Evolutionary conservation across 2,888 invertebrate species (phyloP).

Genomic region (Plemyria rubiginata): DNA sequence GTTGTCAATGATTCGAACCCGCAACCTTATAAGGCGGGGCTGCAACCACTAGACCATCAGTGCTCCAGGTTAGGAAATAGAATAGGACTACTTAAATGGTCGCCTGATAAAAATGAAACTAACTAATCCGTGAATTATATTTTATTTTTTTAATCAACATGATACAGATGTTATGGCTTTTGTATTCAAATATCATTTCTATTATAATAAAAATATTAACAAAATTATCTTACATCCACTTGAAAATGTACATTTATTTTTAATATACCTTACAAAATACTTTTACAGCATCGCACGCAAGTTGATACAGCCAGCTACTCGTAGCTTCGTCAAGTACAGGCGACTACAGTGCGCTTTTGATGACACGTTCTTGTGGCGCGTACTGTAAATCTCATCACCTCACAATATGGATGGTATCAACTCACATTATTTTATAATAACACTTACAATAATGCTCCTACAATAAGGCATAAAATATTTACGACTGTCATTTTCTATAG

Average conservation of each 20-base stretch:
- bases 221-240: slow-evolving; percentile 84
- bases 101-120: slow-evolving; percentile 26
- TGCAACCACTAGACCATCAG: too few relatives aligned
- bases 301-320: slow-evolving; percentile 49
- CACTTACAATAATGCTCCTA: slow-evolving; percentile 69
- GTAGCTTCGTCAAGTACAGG: slow-evolving; percentile 2
- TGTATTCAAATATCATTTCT: slow-evolving; percentile 81
- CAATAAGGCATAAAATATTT: slow-evolving; percentile 66
- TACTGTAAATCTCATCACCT: slow-evolving; percentile 27
- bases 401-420: slow-evolving; percentile 50
- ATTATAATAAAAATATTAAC: slow-evolving; percentile 84
- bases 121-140: slow-evolving; percentile 64
- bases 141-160: slow-evolving; percentile 83
- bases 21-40: too few relatives aligned
- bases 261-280: slow-evolving; percentile 81
- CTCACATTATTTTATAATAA: slow-evolving; percentile 60
- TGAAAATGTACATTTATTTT: slow-evolving; percentile 80
- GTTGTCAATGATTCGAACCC: too few relatives aligned
- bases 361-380: slow-evolving; percentile 1
- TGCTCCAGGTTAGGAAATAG: too few relatives aligned
- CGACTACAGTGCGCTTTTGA: slow-evolving; percentile 7
- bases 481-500: slow-evolving; percentile 53
- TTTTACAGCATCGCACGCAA: slow-evolving; percentile 64
- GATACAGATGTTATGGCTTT: slow-evolving; percentile 85
- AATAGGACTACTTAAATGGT: background rate